Evolutionary conservation across 2,113 vertebrate species (phyloP).

Genomic region (Phodopus roborovskii): DNA sequence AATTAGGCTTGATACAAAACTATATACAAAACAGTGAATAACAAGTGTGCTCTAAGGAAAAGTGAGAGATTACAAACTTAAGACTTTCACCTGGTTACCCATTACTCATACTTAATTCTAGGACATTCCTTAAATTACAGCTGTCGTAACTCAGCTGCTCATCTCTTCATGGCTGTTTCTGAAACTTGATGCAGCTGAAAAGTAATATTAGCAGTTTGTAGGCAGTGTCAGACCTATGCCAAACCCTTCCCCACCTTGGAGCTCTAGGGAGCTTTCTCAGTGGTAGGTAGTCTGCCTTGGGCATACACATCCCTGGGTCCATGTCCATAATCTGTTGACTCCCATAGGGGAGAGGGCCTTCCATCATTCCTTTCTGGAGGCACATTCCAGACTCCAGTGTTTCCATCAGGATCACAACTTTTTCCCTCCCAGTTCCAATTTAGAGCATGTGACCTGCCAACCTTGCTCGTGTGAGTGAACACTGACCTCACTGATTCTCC

Average conservation of each 20-base stretch:
- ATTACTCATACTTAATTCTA: constrained; percentile 53
- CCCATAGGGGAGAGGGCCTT: background rate
- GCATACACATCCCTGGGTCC: background rate
- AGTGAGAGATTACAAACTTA: too few species aligned
- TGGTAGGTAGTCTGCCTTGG: background rate
- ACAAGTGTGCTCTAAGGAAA: too few species aligned
- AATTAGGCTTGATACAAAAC: too few species aligned
- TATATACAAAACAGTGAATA: too few species aligned
- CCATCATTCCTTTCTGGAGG: background rate
- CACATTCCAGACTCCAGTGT: background rate
- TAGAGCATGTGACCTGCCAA: background rate
- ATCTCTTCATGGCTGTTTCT: background rate
- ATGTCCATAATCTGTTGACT: background rate
- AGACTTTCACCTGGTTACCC: background rate
- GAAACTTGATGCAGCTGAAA: background rate
- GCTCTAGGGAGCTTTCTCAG: background rate
- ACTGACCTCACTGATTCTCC: background rate
- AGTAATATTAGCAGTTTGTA: background rate
- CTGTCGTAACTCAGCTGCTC: background rate
- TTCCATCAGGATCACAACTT: background rate
- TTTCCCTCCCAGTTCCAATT: background rate
- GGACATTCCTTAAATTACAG: constrained; percentile 37
- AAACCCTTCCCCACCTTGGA: background rate
- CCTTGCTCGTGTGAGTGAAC: background rate
- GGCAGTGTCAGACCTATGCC: background rate